phyloP scores from a whole-genome alignment of 2,113 vertebrate genomes.

The Garra rufa region DNA sequence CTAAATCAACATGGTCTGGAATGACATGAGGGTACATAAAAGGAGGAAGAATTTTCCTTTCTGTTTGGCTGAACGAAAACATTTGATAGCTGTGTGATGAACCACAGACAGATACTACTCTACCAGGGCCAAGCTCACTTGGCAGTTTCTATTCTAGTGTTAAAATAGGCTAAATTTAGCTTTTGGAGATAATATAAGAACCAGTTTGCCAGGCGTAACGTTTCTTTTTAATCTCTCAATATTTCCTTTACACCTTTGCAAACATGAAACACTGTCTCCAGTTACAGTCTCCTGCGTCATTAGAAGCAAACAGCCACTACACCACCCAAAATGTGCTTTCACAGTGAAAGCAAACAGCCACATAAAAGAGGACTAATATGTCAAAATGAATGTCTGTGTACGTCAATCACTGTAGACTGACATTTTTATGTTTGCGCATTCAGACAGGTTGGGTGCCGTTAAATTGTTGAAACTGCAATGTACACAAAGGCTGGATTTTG shows the following conservation, averaged over 20 bases:
- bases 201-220: not conserved
- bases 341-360: not conserved
- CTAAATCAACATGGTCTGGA: not conserved
- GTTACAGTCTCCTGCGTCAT: slow-evolving; percentile 16
- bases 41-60: not conserved
- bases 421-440: not conserved
- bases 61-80: not conserved
- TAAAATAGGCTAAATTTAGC: not conserved
- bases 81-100: not conserved
- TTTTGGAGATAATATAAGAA: not conserved
- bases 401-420: not conserved
- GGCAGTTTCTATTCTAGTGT: not conserved
- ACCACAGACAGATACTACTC: not conserved
- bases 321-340: not conserved
- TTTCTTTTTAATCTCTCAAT: not conserved
- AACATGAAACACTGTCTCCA: slow-evolving; percentile 15
- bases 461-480: not conserved
- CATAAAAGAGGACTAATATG: not conserved
- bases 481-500: not conserved
- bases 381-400: not conserved
- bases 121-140: not conserved
- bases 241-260: not conserved
- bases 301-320: not conserved
- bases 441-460: not conserved
- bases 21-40: not conserved